Evolutionary conservation across 1,140 invertebrate species (phyloP).

Genomic region (Popillia japonica): DNA sequence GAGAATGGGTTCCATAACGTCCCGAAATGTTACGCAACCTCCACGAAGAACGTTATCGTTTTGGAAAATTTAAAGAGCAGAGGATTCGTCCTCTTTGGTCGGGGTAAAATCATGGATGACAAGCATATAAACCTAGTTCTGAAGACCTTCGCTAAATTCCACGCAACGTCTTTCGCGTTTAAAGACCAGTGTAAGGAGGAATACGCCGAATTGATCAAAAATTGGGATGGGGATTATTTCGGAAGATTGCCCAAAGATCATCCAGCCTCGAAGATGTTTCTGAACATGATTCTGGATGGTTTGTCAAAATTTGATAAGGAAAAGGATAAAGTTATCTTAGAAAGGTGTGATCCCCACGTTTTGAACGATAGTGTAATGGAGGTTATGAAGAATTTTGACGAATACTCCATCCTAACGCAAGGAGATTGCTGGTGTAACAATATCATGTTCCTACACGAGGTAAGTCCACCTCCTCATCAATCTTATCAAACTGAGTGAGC

Average conservation of each 20-base stretch:
- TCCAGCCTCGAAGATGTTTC: neutral
- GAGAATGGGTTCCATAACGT: slow-evolving; percentile 47
- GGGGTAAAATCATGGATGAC: neutral
- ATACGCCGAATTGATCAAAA: neutral
- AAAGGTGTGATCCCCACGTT: neutral
- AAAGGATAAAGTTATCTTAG: neutral
- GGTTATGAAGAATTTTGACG: neutral
- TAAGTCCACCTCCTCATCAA: slow-evolving; percentile 24
- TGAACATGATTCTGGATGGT: neutral
- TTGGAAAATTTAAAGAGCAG: neutral
- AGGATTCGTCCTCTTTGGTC: neutral
- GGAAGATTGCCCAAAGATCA: neutral
- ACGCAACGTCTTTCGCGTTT: slow-evolving; percentile 20
- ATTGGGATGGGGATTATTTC: neutral
- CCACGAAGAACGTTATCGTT: slow-evolving; percentile 60
- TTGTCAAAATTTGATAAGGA: neutral
- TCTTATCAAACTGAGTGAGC: neutral
- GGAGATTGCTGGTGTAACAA: slow-evolving; percentile 68
- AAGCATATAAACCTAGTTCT: neutral
- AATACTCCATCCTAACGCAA: slow-evolving; percentile 60
- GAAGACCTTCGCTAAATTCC: neutral
- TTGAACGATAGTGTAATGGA: neutral
- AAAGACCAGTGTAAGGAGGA: neutral
- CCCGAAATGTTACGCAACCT: slow-evolving; percentile 59
- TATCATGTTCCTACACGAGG: slow-evolving; percentile 64